Evolutionary conservation across 1,140 invertebrate genomes (phyloP).

Genomic region (Solen grandis): DNA sequence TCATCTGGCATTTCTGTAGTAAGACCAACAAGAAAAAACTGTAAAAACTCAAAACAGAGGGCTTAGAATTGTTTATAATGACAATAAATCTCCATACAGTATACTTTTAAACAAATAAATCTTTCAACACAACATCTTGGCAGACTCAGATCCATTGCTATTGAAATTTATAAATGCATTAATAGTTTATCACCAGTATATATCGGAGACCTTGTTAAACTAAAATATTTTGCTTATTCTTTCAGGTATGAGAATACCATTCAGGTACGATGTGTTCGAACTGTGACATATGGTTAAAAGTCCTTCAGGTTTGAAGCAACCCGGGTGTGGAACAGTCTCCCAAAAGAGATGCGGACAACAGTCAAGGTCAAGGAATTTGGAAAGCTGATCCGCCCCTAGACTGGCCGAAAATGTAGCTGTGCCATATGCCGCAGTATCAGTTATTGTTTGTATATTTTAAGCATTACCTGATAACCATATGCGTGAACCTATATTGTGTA

Average conservation of each 20-base stretch:
- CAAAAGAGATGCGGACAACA: background rate
- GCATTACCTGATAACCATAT: too few species aligned
- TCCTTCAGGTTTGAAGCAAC: background rate
- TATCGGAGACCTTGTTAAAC: background rate
- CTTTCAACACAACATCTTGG: too few species aligned
- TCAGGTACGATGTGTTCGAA: background rate
- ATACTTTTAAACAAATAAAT: too few species aligned
- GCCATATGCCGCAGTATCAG: too few species aligned
- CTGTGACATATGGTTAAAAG: constrained; percentile 6
- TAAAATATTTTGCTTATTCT: constrained; percentile 14
- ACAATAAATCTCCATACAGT: too few species aligned
- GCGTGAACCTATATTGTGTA: too few species aligned
- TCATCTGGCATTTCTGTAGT: constrained; percentile 1
- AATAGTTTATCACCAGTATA: too few species aligned
- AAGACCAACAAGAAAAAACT: constrained; percentile 5
- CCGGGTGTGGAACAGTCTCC: background rate
- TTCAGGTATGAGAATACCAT: constrained; percentile 9
- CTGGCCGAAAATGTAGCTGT: background rate
- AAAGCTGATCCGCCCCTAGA: background rate
- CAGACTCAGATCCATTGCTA: too few species aligned
- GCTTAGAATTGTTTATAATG: too few species aligned
- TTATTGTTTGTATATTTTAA: too few species aligned
- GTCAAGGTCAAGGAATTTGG: background rate
- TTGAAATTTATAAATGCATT: too few species aligned
- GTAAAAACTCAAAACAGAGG: too few species aligned